phyloP scores from a whole-genome alignment of 2,113 vertebrate species.

The Ahaetulla prasina region DNA sequence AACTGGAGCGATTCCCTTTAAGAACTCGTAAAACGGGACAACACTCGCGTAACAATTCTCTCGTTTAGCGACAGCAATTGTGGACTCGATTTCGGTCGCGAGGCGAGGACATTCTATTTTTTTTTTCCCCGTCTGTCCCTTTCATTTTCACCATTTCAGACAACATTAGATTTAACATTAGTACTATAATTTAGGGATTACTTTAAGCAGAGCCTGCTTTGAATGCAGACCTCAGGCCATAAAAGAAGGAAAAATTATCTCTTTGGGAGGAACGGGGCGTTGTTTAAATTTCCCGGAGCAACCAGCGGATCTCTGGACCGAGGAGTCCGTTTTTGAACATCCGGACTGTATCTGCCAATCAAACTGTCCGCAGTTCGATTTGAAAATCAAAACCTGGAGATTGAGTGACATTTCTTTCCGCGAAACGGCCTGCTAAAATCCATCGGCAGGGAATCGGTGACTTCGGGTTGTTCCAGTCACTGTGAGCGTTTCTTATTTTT shows the following conservation, averaged over 20 bases:
- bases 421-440: not conserved
- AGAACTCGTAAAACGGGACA: too few species aligned
- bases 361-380: not conserved
- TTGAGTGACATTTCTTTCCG: too few species aligned
- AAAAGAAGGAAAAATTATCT: not conserved
- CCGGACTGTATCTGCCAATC: not conserved
- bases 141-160: constrained; percentile 7
- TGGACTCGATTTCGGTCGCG: too few species aligned
- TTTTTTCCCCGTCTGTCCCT: constrained; percentile 27
- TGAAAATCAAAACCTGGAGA: not conserved
- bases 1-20: too few species aligned
- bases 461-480: not conserved
- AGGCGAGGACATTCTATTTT: not conserved
- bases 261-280: too few species aligned
- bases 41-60: too few species aligned
- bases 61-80: too few species aligned
- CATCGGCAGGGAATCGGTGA: not conserved
- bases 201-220: not conserved
- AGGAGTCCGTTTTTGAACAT: not conserved
- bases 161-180: not conserved
- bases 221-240: not conserved
- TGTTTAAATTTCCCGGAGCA: not conserved
- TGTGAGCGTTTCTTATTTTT: not conserved
- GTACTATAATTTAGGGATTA: not conserved
- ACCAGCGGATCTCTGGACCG: not conserved